phyloP scores from a whole-genome alignment of 2,113 vertebrate species.

The Narcine bancroftii region DNA sequence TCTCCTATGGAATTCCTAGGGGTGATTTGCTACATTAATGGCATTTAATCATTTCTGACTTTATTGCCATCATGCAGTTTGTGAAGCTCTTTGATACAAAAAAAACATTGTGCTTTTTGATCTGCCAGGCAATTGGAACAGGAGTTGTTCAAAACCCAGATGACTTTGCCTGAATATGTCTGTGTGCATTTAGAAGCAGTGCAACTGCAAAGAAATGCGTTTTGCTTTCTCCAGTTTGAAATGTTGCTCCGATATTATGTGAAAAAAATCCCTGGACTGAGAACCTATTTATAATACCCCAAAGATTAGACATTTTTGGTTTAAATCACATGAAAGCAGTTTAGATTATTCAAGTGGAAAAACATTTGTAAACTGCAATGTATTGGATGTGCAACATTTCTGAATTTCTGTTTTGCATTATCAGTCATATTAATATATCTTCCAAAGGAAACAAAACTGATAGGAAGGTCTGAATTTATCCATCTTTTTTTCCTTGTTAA shows the following conservation, averaged over 20 bases:
- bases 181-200: not conserved
- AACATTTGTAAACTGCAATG: not conserved
- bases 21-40: not conserved
- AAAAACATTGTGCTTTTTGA: not conserved
- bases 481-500: not conserved
- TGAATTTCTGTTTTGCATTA: not conserved
- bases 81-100: not conserved
- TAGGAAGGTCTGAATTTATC: not conserved
- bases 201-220: not conserved
- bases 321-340: not conserved
- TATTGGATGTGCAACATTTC: not conserved
- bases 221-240: not conserved
- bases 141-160: not conserved
- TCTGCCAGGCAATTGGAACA: not conserved
- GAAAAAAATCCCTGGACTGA: not conserved
- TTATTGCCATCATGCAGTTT: not conserved
- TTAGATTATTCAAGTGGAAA: not conserved
- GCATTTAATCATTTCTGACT: not conserved
- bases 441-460: not conserved
- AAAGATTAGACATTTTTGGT: not conserved
- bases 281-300: not conserved
- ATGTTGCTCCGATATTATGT: not conserved
- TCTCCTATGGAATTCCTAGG: not conserved
- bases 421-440: not conserved
- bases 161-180: not conserved